Evolutionary conservation across 2,113 vertebrate species (phyloP), one percentile per base, ranked within the genome.

Genomic region (Argyrosomus japonicus): DNA sequence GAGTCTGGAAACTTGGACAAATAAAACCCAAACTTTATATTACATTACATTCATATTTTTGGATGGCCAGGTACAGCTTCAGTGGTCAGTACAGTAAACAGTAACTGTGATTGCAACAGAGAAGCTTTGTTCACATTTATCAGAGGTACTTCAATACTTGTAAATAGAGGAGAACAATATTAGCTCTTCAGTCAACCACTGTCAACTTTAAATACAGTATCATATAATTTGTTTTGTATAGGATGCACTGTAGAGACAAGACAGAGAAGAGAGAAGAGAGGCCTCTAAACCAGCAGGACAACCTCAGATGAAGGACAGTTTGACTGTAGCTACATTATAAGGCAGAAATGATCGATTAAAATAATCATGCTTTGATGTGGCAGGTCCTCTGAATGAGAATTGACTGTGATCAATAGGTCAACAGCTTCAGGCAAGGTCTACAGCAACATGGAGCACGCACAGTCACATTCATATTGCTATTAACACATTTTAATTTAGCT

Each of bases 351-450:
- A 91, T 91, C 90, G 12, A 91, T 89, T 80, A 17, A 79, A 83
- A 86, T 88, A 90, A 92, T 91, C 78, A 91, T 63, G 73, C 68
- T 53, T 78, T 81, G 45, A 53, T 61, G 45, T 79, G 54, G 27
- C 0, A 3, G 10, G 45, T 56, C 45, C 61, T 32, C 25, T 6
- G 45, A 81, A 79, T 73, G 75, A 86, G 72, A 71, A 82, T 64
- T 77, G 76, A 43, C 40, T 77, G 45, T 53, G 82, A 92, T 93
- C 90, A 77, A 93, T 92, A 89, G 75, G 67, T 87, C 63, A 86
- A 43, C 63, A 77, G 69, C 91, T 86, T 75, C 73, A 81, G 90
- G 88, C 88, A 91, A 90, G 75, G 87, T 82, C 91, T 74, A 40
- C 45, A 48, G 53, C 58, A 21, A 80, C 17, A 78, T 61, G 53